These are phyloP conservation scores for Lepus townsendii DNA, from an alignment of 2,797 vertebrate genomes.

Conservation along the genomic window DNA sequence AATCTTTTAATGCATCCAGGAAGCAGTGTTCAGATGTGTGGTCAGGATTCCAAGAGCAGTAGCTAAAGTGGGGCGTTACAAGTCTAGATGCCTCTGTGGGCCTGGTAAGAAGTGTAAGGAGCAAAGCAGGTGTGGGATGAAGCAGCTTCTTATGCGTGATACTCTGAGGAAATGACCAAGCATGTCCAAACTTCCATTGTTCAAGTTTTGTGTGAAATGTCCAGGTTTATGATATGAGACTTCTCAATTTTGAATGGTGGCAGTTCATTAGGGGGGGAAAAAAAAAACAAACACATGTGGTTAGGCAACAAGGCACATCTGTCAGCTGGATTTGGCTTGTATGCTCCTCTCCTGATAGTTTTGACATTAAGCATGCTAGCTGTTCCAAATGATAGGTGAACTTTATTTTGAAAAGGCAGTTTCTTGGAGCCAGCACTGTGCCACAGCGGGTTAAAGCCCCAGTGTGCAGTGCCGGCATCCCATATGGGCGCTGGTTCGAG, in stretches of 20 bases:
- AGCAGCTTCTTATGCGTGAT: background rate
- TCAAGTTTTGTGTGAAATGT: background rate
- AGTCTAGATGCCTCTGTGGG: conserved; percentile 1
- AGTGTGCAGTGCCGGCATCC: no score
- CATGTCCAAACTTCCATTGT: background rate
- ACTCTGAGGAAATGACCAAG: background rate
- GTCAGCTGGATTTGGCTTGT: background rate
- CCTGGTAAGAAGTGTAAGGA: background rate
- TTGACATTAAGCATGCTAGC: background rate
- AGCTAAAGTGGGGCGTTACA: background rate
- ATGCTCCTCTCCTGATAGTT: background rate
- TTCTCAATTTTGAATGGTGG: conserved; percentile 42
- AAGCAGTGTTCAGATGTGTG: background rate
- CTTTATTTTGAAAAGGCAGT: conserved; percentile 21
- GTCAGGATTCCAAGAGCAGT: conserved; percentile 40
- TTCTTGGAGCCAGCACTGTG: no score
- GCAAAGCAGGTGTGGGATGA: background rate
- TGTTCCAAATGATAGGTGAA: conserved; percentile 36
- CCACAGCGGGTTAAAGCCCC: no score
- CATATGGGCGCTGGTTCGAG: no score
- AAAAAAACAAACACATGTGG: background rate
- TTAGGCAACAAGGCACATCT: background rate
- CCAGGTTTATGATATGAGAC: background rate
- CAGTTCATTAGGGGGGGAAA: background rate
- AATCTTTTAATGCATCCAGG: background rate